Base-by-base conservation (phyloP, 1,140 invertebrate species). In the Achatina immaculata region DNA sequence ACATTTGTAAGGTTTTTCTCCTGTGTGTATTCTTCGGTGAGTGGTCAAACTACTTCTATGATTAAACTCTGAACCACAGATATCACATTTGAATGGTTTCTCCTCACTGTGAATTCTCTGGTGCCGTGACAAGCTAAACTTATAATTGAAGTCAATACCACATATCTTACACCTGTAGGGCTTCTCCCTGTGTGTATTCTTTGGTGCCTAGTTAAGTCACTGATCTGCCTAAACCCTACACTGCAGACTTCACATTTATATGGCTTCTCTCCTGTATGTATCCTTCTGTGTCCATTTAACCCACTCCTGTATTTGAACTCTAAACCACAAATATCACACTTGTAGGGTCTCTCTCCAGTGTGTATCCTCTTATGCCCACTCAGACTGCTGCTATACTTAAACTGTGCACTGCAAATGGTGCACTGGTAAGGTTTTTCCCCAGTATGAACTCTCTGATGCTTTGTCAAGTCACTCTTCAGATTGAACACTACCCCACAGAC, bases 371-470 rank as follows among this genome's bases (percentile, higher is more conserved):
- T 45, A 19, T 48, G n/a, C n/a, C n/a, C n/a, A 14, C 16, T 16
- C 14, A 6, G 28, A 72, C 34, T 19, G 7, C 34, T 34, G 9
- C 28, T 28, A 16, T 28, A 38, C 69, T 38, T 34, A 72, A 19
- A 72, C 16, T 16, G 69, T 38, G 42, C 14, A 9, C 19, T n/a
- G n/a, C n/a, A n/a, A n/a, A n/a, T n/a, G n/a, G n/a, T n/a, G n/a
- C n/a, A n/a, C n/a, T n/a, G n/a, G n/a, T n/a, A n/a, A 31, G 73
- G 73, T 16, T 45, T 42, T 55, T 48, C 73, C 4, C 73, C 55
- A 19, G 75, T 65, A 36, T 77, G 75, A 21, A 77, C 42, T 65
- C 36, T 77, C 28, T 58, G 48, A 31, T 77, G 75, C 28, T 6
- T 24, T 28, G 48, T 65, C 6, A 58, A 38, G n/a, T 62, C 16